A percentile compares a stretch with the other conserved stretches of the same genome.
These are phyloP conservation scores for Dyspetes luteomarginatus DNA, from an alignment of 2,888 invertebrate genomes.

Conservation along the genomic window DNA sequence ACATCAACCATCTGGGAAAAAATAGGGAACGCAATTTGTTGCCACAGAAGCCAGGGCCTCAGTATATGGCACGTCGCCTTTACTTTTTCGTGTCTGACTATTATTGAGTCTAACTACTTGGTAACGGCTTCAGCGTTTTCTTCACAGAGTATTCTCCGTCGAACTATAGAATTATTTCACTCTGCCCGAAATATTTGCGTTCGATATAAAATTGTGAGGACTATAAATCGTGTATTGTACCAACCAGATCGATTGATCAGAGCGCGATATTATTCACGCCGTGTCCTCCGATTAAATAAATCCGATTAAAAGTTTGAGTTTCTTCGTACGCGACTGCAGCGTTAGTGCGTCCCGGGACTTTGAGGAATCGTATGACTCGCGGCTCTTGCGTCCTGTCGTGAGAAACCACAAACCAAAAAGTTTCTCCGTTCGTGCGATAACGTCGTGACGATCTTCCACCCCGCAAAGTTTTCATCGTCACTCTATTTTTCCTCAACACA, in stretches of 20 bases:
- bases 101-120: slow-evolving; percentile 15
- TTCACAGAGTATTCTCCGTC: background rate
- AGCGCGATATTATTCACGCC: slow-evolving; percentile 45
- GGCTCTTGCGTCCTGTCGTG: slow-evolving; percentile 5
- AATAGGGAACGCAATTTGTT: no score
- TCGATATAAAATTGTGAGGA: background rate
- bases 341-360: slow-evolving; percentile 8
- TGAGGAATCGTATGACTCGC: slow-evolving; percentile 22
- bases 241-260: slow-evolving; percentile 9
- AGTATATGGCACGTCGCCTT: no score
- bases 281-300: slow-evolving; percentile 59
- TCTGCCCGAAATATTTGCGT: background rate
- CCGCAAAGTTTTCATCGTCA: slow-evolving; percentile 34
- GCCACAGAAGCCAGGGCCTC: no score
- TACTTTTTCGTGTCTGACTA: background rate
- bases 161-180: background rate
- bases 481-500: slow-evolving; percentile 21
- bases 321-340: background rate
- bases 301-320: slow-evolving; percentile 62
- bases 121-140: background rate
- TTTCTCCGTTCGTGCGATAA: background rate
- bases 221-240: background rate
- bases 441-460: slow-evolving; percentile 31
- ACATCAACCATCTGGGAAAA: no score
- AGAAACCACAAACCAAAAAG: slow-evolving; percentile 6